phyloP scores from a whole-genome alignment of 2,888 invertebrate genomes.

The Pharmacophagus antenor region DNA sequence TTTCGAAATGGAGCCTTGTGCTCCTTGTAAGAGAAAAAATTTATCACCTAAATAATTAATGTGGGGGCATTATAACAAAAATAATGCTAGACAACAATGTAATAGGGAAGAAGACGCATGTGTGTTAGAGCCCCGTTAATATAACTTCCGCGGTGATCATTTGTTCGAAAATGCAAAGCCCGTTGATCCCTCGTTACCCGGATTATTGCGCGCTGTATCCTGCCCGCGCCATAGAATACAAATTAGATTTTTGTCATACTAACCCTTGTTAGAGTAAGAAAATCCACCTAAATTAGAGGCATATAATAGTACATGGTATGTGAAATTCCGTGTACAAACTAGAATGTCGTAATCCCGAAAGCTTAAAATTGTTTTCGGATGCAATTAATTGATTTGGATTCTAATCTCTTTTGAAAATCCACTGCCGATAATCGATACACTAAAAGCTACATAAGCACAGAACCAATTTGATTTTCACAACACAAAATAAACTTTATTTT shows the following conservation, averaged over 20 bases:
- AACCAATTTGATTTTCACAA: background rate
- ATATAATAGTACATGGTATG: slow-evolving; percentile 24
- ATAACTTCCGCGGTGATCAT: slow-evolving; percentile 22
- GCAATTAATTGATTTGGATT: background rate
- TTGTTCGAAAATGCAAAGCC: slow-evolving; percentile 28
- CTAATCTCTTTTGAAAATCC: too few species aligned
- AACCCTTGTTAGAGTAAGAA: slow-evolving; percentile 27
- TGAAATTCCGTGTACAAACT: slow-evolving; percentile 32
- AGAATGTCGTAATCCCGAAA: background rate
- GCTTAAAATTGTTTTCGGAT: background rate
- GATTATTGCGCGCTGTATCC: slow-evolving; percentile 26
- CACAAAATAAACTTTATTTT: background rate
- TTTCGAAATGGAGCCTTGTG: too few species aligned
- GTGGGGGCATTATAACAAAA: background rate
- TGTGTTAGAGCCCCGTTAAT: slow-evolving; percentile 4
- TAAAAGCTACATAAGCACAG: background rate
- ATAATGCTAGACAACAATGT: too few species aligned
- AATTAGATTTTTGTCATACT: slow-evolving; percentile 29
- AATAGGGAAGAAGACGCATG: background rate
- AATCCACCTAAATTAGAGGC: slow-evolving; percentile 20
- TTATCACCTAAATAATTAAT: too few species aligned
- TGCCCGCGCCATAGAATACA: slow-evolving; percentile 25
- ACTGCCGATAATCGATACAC: too few species aligned
- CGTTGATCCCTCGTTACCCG: slow-evolving; percentile 28
- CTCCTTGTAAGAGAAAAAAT: too few species aligned